These are phyloP conservation scores for Drosophila mimetica DNA, from an alignment of 2,888 invertebrate genomes.

Conservation along the genomic window DNA sequence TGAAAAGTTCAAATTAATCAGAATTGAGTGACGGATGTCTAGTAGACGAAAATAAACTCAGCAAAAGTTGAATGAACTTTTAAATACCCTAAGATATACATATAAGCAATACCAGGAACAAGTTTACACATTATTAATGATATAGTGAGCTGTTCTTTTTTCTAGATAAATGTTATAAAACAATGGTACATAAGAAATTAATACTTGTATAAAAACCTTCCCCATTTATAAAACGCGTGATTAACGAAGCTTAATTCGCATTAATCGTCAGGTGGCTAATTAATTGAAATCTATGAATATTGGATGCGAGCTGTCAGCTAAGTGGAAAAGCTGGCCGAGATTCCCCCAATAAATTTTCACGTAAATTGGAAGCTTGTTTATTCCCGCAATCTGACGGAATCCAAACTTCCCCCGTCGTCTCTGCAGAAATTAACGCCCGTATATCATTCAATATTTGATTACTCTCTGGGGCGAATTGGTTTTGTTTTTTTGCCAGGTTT, in stretches of 20 bases:
- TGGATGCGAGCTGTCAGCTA: conserved; percentile 12
- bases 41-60: neutral
- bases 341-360: conserved; percentile 21
- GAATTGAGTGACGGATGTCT: neutral
- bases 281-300: conserved; percentile 34
- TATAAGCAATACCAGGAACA: too few species aligned
- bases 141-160: neutral
- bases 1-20: conserved; percentile 1
- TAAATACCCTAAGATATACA: neutral
- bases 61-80: too few species aligned
- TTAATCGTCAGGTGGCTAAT: conserved; percentile 29
- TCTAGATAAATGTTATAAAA: neutral
- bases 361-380: conserved; percentile 1
- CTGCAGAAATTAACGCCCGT: neutral
- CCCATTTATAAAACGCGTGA: conserved; percentile 1
- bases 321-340: conserved; percentile 2
- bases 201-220: neutral
- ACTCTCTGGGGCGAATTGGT: conserved; percentile 1
- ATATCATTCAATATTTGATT: conserved; percentile 19
- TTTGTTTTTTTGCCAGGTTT: neutral
- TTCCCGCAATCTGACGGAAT: neutral
- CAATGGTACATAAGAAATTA: neutral
- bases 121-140: neutral
- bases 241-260: conserved; percentile 25
- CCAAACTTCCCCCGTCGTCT: neutral